These are phyloP conservation scores for Alaudala cheleensis DNA, from an alignment of 2,113 vertebrate genomes.

Conservation along the genomic window DNA sequence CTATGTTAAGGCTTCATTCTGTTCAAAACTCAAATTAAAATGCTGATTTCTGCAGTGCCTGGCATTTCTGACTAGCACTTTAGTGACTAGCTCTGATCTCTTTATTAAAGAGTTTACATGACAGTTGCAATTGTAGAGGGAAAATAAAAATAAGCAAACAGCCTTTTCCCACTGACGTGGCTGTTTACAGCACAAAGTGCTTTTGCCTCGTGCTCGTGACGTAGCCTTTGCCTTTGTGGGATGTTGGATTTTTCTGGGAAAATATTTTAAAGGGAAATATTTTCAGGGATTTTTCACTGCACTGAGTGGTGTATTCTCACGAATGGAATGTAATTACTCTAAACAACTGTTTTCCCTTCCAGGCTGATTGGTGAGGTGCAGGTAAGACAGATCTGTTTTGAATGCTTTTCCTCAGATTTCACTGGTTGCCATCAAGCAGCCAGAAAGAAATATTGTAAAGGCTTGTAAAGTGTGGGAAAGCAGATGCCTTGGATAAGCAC, in stretches of 20 bases:
- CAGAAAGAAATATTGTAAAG: background rate
- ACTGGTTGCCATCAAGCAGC: background rate
- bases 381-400: background rate
- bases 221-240: background rate
- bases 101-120: slow-evolving; percentile 37
- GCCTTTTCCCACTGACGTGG: background rate
- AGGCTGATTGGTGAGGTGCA: background rate
- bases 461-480: background rate
- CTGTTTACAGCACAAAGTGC: background rate
- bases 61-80: slow-evolving; percentile 37
- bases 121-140: slow-evolving; percentile 38
- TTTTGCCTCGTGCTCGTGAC: background rate
- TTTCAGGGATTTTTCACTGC: background rate
- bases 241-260: background rate
- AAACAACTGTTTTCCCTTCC: background rate
- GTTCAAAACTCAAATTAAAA: slow-evolving; percentile 53
- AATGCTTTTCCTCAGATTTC: background rate
- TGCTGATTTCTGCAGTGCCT: slow-evolving; percentile 36
- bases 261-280: background rate
- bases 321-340: background rate
- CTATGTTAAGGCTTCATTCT: slow-evolving; percentile 46
- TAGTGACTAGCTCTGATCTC: slow-evolving; percentile 45
- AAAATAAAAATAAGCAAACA: slow-evolving; percentile 42
- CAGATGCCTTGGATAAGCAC: background rate
- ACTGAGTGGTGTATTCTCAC: background rate